Evolutionary conservation across 2,797 vertebrate species (phyloP), one percentile per base, ranked within the genome.

Genomic region (Enoplosus armatus): DNA sequence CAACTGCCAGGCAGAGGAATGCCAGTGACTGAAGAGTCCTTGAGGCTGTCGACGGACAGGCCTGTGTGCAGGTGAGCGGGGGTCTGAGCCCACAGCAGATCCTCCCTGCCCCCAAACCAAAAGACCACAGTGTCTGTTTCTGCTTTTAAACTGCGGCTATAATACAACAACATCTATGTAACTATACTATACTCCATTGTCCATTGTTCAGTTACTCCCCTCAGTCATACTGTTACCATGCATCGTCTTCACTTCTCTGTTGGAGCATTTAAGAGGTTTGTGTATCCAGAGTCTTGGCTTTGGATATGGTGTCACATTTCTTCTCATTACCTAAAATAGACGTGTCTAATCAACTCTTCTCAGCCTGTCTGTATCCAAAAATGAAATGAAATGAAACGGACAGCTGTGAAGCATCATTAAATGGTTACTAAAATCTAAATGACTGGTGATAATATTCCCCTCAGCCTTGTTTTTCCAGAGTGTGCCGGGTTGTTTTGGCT

Each of bases 11-110:
- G 59, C 79, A 83, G 82, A 86, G 88, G 90, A 91, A 91, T 93
- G 88, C 87, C 85, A 87, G 77, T 80, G 90, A 92, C 85, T 82
- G 84, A 87, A 70, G 84, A 78, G 90, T 90, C 90, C 93, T 94
- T 87, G 75, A 91, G 81, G 82, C 86, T 91, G 93, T 91, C 71
- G 81, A 91, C 76, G 82, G 85, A 85, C 80, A 45, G 62, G 80
- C 72, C 79, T 86, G 85, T 71, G 81, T 82, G 45, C 45, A 47
- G 45, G 45, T 47, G 45, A 45, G 43, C 43, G 43, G 7, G 18
- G 43, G 8, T 47, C 45, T 20, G 45, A 47, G 45, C 45, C 80
- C 47, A 26, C 33, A 68, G 56, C 61, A n/a, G 61, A 65, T 50
- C 73, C 68, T 75, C 78, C 76, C 72, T 65, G 31, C 74, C 79